Evolutionary conservation across 2,113 vertebrate species (phyloP).

Genomic region (Cinclus mexicanus): DNA sequence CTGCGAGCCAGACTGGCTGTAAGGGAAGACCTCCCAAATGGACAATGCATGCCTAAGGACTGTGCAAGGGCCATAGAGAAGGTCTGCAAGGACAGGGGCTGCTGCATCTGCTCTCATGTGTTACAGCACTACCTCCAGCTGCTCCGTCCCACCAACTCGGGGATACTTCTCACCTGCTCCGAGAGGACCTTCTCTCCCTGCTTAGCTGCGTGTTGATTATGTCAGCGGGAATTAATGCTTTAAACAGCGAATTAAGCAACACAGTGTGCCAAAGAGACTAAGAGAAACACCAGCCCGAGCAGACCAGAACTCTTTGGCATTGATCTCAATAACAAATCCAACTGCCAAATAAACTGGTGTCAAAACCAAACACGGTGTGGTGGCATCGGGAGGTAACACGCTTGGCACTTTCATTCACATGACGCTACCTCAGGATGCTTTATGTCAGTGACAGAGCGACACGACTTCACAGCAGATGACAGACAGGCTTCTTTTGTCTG

Average conservation of each 20-base stretch:
- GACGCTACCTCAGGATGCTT: background rate
- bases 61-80: background rate
- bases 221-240: background rate
- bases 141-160: background rate
- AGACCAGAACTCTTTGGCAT: background rate
- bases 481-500: constrained; percentile 45
- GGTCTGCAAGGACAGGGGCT: background rate
- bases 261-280: background rate
- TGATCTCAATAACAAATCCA: background rate
- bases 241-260: background rate
- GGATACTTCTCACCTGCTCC: background rate
- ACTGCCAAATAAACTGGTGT: background rate
- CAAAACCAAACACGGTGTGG: background rate
- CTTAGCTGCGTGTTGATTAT: background rate
- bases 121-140: background rate
- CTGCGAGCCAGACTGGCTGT: background rate
- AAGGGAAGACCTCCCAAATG: background rate
- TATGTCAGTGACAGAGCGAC: background rate
- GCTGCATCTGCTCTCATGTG: accelerated
- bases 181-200: background rate
- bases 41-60: accelerated
- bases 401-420: background rate
- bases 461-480: background rate
- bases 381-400: background rate
- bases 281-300: background rate